Percentiles rank a stretch among this genome's conserved stretches.
These are phyloP conservation scores for Argyresthia albistria DNA, from an alignment of 2,888 invertebrate genomes.

Conservation along the genomic window DNA sequence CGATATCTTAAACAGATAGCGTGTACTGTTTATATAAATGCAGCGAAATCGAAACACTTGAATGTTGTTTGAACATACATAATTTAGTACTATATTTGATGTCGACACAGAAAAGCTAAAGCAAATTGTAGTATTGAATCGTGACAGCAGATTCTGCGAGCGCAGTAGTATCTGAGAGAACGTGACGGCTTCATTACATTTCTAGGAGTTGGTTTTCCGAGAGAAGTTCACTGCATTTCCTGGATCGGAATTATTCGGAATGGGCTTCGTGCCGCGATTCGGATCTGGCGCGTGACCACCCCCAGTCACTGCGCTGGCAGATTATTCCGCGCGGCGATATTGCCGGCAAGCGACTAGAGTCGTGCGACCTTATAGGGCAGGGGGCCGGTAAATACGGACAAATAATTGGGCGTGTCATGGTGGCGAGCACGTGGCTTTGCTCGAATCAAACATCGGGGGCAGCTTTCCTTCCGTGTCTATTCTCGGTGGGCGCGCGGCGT, in stretches of 20 bases:
- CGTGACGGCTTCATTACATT: slow-evolving; percentile 38
- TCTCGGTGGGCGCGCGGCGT: slow-evolving; percentile 53
- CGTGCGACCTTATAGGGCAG: slow-evolving; percentile 26
- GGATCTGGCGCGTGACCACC: slow-evolving; percentile 43
- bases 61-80: not conserved
- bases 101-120: not conserved
- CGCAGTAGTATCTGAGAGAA: slow-evolving; percentile 19
- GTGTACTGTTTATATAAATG: not conserved
- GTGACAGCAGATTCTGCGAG: slow-evolving; percentile 14
- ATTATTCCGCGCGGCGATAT: slow-evolving; percentile 35
- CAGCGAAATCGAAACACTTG: not conserved
- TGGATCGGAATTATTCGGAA: slow-evolving; percentile 25
- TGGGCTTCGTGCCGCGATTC: slow-evolving; percentile 43
- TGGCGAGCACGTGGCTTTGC: slow-evolving; percentile 48
- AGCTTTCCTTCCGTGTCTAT: slow-evolving; percentile 69
- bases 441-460: slow-evolving; percentile 34
- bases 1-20: not conserved
- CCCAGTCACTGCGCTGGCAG: slow-evolving; percentile 27
- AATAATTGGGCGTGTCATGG: slow-evolving; percentile 24
- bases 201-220: slow-evolving; percentile 28
- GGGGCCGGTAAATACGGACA: slow-evolving; percentile 8
- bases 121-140: slow-evolving; percentile 13
- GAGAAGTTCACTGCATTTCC: slow-evolving; percentile 35
- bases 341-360: slow-evolving; percentile 32
- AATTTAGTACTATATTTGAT: not conserved